Base-by-base conservation (phyloP, 2,113 vertebrate species). In the Genyomyrus donnyi region DNA sequence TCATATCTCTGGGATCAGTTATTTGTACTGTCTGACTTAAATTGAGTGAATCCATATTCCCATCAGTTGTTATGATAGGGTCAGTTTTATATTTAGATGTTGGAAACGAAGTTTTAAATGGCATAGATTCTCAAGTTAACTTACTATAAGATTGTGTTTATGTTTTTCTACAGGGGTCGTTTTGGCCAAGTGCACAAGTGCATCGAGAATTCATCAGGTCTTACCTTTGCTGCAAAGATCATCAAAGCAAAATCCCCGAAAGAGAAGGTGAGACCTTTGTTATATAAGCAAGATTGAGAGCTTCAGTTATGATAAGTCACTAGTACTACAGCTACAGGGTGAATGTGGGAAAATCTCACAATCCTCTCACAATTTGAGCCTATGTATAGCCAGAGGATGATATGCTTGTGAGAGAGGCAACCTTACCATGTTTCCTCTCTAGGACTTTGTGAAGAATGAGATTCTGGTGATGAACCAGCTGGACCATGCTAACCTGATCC, bases 171-270 rank as follows among this genome's bases (percentile, higher is more conserved):
- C 92, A 99, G 98, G 66, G 98, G 98, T 6, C 96, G 98, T 88
- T 99, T 98, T 50, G 98, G 98, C 74, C 98, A 99, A 93, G 98
- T 99, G 89, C 96, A 99, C 94, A 98, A 96, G 95, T 99, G 98
- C 92, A 96, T 98, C 83, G 98, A 99, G 93, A 99, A 98, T 92
- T 96, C 97, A 19, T 98, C 98, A 0, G 98, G 98, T 90, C 96
- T 99, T 90, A 97, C 97, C 90, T 95, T 99, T 93, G 98, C 98
- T 9, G 98, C 98, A 11, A 99, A 99, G 95, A 97, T 99, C 94
- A 99, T 99, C 93, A 99, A 98, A 96, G 97, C 97, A 17, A 96
- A 93, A 94, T 93, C 92, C 90, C 85, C 84, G 62, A 99, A 98
- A 91, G 97, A 99, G 91, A 99, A 99, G 98, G 98, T 99, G 95